phyloP scores from a whole-genome alignment of 2,888 invertebrate species.

The Nysson spinosus region DNA sequence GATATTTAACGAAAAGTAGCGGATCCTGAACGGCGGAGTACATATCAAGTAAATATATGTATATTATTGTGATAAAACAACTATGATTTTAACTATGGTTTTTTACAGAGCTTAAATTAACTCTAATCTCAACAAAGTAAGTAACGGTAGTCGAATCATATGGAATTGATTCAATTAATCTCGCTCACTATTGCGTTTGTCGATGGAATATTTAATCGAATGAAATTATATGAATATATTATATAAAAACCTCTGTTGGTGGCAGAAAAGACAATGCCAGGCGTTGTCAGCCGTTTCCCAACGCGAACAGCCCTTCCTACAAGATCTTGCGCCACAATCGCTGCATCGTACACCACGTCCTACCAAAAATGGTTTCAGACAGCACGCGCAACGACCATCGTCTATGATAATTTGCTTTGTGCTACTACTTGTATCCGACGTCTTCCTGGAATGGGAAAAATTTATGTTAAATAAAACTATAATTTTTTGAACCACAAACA shows the following conservation, averaged over 20 bases:
- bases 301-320: slow-evolving; percentile 70
- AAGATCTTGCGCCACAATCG: slow-evolving; percentile 69
- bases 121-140: too few relatives aligned
- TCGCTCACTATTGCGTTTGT: too few relatives aligned
- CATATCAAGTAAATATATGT: too few relatives aligned
- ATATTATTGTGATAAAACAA: too few relatives aligned
- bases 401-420: slow-evolving; percentile 38
- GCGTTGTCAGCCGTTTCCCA: slow-evolving; percentile 67
- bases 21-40: too few relatives aligned
- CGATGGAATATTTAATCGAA: too few relatives aligned
- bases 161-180: too few relatives aligned
- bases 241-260: slow-evolving; percentile 67
- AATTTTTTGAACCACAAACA: too few relatives aligned
- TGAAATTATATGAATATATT: background rate
- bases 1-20: too few relatives aligned
- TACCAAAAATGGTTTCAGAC: slow-evolving; percentile 69
- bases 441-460: slow-evolving; percentile 58
- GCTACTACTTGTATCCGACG: slow-evolving; percentile 39
- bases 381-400: slow-evolving; percentile 71
- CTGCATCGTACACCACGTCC: slow-evolving; percentile 67
- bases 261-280: slow-evolving; percentile 72
- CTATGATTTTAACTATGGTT: too few relatives aligned
- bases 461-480: background rate
- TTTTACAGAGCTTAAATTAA: too few relatives aligned
- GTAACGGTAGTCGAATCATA: too few relatives aligned